phyloP scores from a whole-genome alignment of 2,797 vertebrate species.

The Coreius guichenoti region DNA sequence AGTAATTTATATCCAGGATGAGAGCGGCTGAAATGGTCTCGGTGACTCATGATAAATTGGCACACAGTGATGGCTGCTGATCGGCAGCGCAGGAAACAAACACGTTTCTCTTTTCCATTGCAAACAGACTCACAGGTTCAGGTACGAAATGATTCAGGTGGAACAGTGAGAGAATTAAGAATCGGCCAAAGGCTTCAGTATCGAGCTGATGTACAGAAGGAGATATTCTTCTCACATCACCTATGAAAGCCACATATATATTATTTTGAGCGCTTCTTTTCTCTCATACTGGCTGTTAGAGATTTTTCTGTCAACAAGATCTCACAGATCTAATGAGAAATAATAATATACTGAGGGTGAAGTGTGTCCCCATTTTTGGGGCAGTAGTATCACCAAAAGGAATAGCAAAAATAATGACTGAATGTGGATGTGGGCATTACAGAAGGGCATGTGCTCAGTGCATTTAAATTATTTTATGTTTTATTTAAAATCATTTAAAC shows the following conservation, averaged over 20 bases:
- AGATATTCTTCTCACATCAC: not conserved
- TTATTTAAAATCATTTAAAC: not conserved
- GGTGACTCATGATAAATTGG: constrained; percentile 3
- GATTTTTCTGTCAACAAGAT: not conserved
- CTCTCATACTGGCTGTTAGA: not conserved
- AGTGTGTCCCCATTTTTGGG: not conserved
- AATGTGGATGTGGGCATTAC: not conserved
- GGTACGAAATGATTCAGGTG: not conserved
- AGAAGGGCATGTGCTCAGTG: not conserved
- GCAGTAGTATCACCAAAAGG: not conserved
- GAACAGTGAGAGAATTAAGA: constrained; percentile 2
- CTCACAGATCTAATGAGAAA: not conserved
- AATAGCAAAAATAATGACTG: not conserved
- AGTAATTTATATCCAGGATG: constrained; percentile 71
- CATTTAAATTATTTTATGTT: not conserved
- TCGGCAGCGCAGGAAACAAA: constrained; percentile 27
- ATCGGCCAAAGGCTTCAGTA: not conserved
- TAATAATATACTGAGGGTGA: not conserved
- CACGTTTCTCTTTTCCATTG: not conserved
- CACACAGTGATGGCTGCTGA: constrained; percentile 50
- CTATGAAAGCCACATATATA: not conserved
- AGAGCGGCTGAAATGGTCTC: constrained; percentile 56
- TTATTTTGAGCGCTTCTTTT: not conserved
- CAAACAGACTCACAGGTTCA: not conserved
- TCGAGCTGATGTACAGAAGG: not conserved